phyloP scores from a whole-genome alignment of 2,888 invertebrate species.

The Leucania comma region DNA sequence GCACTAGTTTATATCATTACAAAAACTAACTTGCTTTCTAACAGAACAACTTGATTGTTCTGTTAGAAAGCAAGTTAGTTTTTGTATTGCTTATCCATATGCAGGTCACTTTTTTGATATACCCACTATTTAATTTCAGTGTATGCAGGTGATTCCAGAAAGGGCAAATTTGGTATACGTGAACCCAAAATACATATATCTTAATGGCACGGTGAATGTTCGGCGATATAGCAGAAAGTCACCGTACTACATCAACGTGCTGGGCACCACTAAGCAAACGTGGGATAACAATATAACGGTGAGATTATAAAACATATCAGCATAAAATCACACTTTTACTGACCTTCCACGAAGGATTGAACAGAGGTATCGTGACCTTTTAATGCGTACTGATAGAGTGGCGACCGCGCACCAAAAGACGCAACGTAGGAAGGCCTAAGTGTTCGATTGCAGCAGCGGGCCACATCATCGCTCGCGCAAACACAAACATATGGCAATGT shows the following conservation, averaged over 20 bases:
- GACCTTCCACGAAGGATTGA: not conserved
- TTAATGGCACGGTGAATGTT: slow-evolving; percentile 34
- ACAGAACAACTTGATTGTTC: too few species aligned
- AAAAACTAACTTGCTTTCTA: too few species aligned
- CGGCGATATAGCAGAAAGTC: slow-evolving; percentile 47
- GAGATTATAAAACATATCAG: not conserved
- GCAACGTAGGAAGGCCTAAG: too few species aligned
- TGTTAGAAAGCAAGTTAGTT: too few species aligned
- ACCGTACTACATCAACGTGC: slow-evolving; percentile 23
- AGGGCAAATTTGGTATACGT: slow-evolving; percentile 7
- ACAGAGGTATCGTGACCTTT: not conserved
- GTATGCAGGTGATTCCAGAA: slow-evolving; percentile 34
- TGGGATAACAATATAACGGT: slow-evolving; percentile 40
- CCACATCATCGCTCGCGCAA: too few species aligned
- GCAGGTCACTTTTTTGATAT: not conserved
- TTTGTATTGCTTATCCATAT: too few species aligned
- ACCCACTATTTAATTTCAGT: slow-evolving; percentile 16
- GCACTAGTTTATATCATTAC: too few species aligned
- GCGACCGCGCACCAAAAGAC: too few species aligned
- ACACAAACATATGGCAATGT: too few species aligned
- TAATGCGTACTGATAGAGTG: not conserved
- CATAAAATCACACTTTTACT: not conserved
- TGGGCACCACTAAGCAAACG: slow-evolving; percentile 2
- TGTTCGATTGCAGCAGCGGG: too few species aligned
- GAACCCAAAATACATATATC: slow-evolving; percentile 22